These are phyloP conservation scores for Hypothenemus hampei DNA, from an alignment of 1,140 invertebrate genomes.

Conservation along the genomic window DNA sequence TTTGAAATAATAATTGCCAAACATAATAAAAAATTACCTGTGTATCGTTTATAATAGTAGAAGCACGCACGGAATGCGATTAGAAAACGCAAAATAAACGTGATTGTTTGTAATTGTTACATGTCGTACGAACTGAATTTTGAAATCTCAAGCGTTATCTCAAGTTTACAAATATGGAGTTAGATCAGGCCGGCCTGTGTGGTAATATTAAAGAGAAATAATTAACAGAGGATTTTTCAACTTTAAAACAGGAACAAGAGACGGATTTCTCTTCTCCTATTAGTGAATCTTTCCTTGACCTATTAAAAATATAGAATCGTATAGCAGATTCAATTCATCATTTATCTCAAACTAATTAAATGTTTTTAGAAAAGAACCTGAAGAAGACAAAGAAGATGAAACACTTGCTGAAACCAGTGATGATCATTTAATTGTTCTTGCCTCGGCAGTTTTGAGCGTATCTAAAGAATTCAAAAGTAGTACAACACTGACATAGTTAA, in stretches of 20 bases:
- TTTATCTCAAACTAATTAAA: too few relatives aligned
- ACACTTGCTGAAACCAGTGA: conserved; percentile 23
- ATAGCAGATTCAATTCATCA: conserved; percentile 24
- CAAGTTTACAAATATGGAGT: conserved; percentile 34
- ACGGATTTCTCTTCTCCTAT: background rate
- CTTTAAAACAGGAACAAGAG: conserved; percentile 1
- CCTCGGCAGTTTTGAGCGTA: conserved; percentile 68
- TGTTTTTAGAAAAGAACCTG: conserved; percentile 20
- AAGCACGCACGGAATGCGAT: too few relatives aligned
- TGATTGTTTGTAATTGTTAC: too few relatives aligned
- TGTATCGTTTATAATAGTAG: too few relatives aligned
- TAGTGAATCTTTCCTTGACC: conserved; percentile 14
- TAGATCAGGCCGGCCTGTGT: conserved; percentile 9
- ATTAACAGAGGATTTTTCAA: background rate
- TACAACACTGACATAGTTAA: conserved; percentile 36
- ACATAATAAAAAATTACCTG: too few relatives aligned
- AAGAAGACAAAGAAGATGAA: conserved; percentile 44
- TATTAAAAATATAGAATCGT: conserved; percentile 20
- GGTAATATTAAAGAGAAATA: conserved; percentile 12
- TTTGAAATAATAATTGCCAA: too few relatives aligned
- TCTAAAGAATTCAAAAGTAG: conserved; percentile 53
- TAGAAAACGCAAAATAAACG: too few relatives aligned
- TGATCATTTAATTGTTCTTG: conserved; percentile 63
- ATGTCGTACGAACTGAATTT: too few relatives aligned
- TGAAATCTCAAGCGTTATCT: too few relatives aligned